These are phyloP conservation scores for Trachelipus rathkii DNA, from an alignment of 1,140 invertebrate genomes.

Conservation along the genomic window DNA sequence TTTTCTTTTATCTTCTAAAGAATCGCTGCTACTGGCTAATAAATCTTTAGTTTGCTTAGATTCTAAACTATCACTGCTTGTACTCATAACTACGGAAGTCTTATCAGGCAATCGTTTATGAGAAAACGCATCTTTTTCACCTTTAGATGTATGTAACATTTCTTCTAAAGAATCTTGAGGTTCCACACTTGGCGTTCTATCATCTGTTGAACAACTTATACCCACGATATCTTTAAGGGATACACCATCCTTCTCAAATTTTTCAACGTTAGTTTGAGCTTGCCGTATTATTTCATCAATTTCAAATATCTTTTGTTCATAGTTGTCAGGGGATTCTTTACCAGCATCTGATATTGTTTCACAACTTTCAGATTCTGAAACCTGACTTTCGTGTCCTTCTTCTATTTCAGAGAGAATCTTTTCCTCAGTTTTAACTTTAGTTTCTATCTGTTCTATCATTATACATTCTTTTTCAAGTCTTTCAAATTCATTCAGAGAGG, in stretches of 20 bases:
- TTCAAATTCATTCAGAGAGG: conserved; percentile 91
- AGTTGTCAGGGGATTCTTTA: conserved; percentile 58
- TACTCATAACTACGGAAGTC: conserved; percentile 53
- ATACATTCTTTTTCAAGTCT: conserved; percentile 80
- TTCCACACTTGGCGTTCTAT: conserved; percentile 41
- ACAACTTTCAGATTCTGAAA: conserved; percentile 63
- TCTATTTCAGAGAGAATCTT: conserved; percentile 71
- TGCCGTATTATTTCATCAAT: conserved; percentile 69
- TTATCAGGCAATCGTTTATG: not conserved
- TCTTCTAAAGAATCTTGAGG: conserved; percentile 43
- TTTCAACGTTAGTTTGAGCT: conserved; percentile 65
- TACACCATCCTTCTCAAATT: conserved; percentile 52
- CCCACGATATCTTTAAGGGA: conserved; percentile 49
- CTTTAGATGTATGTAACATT: not conserved
- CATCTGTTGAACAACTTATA: conserved; percentile 45
- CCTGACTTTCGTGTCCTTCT: conserved; percentile 62
- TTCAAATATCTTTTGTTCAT: conserved; percentile 66
- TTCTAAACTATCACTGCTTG: conserved; percentile 63
- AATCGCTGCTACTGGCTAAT: conserved; percentile 52
- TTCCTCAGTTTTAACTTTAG: conserved; percentile 72
- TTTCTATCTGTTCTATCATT: conserved; percentile 73
- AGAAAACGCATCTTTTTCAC: not conserved
- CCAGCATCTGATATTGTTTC: conserved; percentile 59
- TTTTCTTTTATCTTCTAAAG: conserved; percentile 52
- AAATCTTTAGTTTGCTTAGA: conserved; percentile 45